Conservation (phyloP, 2,797 vertebrate species). For the Cyclopterus lumpus region DNA sequence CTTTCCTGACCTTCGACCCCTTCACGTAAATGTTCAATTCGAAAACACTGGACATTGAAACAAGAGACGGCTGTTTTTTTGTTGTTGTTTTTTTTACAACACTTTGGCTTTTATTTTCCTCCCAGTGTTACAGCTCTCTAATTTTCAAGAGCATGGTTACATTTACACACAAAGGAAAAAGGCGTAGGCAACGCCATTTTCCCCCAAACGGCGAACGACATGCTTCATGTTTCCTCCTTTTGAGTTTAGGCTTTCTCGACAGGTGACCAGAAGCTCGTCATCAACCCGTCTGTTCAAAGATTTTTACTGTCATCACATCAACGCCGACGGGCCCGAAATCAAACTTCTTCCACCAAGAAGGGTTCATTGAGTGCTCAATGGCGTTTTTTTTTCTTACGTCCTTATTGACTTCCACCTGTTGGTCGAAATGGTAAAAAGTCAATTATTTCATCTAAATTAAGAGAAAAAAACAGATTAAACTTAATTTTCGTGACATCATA, state of each 20-base stretch:
- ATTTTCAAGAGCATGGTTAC: background rate
- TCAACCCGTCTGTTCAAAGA: accelerated
- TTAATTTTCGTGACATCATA: background rate
- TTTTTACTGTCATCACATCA: background rate
- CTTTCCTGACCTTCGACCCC: background rate
- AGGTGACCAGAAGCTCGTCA: background rate
- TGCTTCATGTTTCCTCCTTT: no score
- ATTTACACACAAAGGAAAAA: background rate
- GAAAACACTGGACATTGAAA: background rate
- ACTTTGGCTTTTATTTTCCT: no score
- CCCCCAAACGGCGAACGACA: accelerated
- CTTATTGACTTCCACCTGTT: background rate
- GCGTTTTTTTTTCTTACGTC: background rate
- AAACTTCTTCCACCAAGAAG: background rate
- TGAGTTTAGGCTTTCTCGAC: background rate
- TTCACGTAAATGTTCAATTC: background rate
- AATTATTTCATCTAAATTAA: background rate
- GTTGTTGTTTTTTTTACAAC: no score
- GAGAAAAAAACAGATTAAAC: no score
- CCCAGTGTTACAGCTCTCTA: no score
- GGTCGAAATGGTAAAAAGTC: background rate
- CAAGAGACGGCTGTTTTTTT: no score
- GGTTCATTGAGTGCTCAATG: background rate
- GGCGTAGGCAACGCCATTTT: background rate
- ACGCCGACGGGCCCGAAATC: accelerated